phyloP scores from a whole-genome alignment of 2,113 vertebrate genomes.

The Gila orcuttii region DNA sequence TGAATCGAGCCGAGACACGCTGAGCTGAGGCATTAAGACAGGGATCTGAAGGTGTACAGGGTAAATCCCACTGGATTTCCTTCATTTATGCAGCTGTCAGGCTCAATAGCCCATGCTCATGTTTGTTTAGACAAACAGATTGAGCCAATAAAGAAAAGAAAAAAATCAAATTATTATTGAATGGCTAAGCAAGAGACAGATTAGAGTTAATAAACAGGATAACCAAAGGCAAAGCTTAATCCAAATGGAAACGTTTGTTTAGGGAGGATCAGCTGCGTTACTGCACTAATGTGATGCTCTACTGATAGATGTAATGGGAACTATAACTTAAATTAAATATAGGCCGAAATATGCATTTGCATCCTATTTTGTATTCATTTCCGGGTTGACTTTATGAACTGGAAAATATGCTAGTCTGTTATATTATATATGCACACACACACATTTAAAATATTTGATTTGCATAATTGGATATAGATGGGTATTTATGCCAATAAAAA shows the following conservation, averaged over 20 bases:
- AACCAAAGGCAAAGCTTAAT: constrained; percentile 4
- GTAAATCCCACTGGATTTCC: background rate
- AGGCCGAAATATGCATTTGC: background rate
- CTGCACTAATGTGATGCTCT: background rate
- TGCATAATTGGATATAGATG: background rate
- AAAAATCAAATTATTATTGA: background rate
- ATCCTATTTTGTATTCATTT: background rate
- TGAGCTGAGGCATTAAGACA: background rate
- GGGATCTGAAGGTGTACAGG: background rate
- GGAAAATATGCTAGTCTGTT: background rate
- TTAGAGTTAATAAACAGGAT: background rate
- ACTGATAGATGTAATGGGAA: background rate
- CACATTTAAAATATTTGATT: background rate
- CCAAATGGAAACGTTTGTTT: background rate
- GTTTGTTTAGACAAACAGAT: constrained; percentile 18
- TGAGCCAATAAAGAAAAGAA: background rate
- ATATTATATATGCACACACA: background rate
- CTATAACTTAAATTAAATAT: no score
- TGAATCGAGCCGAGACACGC: background rate
- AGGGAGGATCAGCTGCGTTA: background rate
- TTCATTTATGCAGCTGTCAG: constrained; percentile 24
- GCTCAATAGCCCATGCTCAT: background rate
- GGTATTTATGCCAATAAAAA: background rate
- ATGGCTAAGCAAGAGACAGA: background rate
- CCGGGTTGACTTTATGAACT: background rate